Evolutionary conservation across 2,113 vertebrate species (phyloP).

Genomic region (Thunnus maccoyii): DNA sequence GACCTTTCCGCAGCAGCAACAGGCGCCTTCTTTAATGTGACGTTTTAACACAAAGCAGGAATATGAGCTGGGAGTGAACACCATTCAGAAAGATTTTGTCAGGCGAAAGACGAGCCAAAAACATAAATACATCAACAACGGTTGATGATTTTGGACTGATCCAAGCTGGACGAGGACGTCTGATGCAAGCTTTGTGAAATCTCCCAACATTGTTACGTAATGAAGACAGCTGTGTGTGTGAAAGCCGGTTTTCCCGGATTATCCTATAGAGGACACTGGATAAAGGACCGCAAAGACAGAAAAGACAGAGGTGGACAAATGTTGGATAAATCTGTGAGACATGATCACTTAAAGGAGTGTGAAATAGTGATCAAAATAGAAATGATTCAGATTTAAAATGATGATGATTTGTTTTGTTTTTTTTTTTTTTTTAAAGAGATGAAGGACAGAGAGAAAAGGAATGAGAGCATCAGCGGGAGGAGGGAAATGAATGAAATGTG

Average conservation of each 20-base stretch:
- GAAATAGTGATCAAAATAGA: background rate
- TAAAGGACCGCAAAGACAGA: background rate
- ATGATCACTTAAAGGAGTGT: too few relatives aligned
- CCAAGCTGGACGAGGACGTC: background rate
- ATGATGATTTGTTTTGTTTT: background rate
- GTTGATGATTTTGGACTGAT: background rate
- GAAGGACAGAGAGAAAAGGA: background rate
- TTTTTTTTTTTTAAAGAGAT: background rate
- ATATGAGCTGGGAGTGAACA: background rate
- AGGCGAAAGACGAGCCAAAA: background rate
- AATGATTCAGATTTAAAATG: background rate
- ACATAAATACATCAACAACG: too few relatives aligned
- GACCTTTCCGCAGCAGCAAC: background rate
- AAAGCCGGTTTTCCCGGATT: background rate
- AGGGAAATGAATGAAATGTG: background rate
- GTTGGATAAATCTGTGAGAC: background rate
- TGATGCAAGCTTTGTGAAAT: conserved; percentile 57
- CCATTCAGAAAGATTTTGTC: background rate
- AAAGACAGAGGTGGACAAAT: background rate
- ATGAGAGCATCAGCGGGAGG: conserved; percentile 12
- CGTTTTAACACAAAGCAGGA: background rate
- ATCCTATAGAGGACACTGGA: background rate
- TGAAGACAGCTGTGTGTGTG: conserved; percentile 21
- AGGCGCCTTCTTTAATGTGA: background rate
- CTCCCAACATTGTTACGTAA: conserved; percentile 9